Conservation (phyloP, 2,113 vertebrate species). For the Copsychus sechellarum region DNA sequence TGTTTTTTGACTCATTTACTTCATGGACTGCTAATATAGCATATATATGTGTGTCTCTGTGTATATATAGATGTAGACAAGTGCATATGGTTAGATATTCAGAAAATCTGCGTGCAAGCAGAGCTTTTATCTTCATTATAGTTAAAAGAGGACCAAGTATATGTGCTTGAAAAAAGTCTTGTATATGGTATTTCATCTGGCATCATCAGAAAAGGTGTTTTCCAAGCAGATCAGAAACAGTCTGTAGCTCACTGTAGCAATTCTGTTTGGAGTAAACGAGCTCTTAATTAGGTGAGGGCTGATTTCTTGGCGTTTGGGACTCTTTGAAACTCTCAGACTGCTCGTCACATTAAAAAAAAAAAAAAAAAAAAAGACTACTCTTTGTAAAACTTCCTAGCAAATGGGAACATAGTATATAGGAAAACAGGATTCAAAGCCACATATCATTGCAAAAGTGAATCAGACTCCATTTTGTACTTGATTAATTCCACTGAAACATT, state of each 20-base stretch:
- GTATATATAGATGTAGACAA: constrained; percentile 52
- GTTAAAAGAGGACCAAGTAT: not conserved
- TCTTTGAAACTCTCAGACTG: constrained; percentile 42
- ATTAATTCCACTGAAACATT: not conserved
- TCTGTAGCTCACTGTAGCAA: constrained; percentile 34
- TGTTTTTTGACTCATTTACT: not conserved
- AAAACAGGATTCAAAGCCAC: not conserved
- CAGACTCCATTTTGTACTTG: not conserved
- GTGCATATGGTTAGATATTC: constrained; percentile 38
- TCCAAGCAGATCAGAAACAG: constrained; percentile 44
- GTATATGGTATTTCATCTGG: constrained; percentile 26
- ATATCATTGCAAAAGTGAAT: not conserved
- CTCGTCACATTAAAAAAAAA: not conserved
- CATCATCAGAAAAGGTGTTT: constrained; percentile 55
- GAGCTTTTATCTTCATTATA: constrained; percentile 57
- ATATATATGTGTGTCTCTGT: not conserved
- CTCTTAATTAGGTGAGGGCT: constrained; percentile 58
- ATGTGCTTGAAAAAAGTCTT: not conserved
- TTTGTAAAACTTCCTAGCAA: not conserved
- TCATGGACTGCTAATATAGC: not conserved
- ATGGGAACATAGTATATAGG: not conserved
- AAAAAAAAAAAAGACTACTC: not conserved
- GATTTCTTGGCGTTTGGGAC: not conserved
- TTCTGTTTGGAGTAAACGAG: constrained; percentile 33
- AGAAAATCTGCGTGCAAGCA: constrained; percentile 10